A percentile compares a stretch with the other conserved stretches of the same genome.
Conservation (phyloP, 2,797 vertebrate species). For the Eulemur albifrons region DNA sequence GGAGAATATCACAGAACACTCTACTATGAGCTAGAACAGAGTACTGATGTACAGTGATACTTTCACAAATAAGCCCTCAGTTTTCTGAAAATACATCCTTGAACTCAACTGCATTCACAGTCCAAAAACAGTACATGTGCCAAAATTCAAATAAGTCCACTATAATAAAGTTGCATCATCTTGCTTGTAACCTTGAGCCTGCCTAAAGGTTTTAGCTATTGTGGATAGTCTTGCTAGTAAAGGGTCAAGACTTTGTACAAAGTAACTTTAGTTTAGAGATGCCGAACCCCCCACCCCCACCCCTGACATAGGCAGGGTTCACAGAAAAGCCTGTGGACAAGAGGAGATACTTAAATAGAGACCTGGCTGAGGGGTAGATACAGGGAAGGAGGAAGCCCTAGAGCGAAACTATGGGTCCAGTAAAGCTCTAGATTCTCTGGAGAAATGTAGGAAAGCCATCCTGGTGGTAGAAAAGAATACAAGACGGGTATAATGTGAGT, state of each 20-base stretch:
- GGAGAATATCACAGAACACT: not conserved
- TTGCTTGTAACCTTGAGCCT: not conserved
- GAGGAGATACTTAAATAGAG: not conserved
- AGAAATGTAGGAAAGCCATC: not conserved
- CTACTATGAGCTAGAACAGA: not conserved
- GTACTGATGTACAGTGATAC: not conserved
- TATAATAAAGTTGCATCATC: not conserved
- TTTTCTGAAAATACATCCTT: not conserved
- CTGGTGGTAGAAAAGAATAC: not conserved
- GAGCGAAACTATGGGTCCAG: not conserved
- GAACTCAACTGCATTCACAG: not conserved
- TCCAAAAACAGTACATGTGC: not conserved
- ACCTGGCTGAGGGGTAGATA: not conserved
- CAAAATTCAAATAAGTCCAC: not conserved
- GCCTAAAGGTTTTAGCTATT: not conserved
- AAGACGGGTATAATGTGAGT: not conserved
- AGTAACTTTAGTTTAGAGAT: not conserved
- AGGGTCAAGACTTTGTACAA: not conserved
- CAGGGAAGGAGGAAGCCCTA: not conserved
- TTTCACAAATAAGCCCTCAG: not conserved
- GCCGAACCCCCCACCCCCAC: accelerated
- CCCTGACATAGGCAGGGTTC: not conserved
- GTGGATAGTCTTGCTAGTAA: not conserved
- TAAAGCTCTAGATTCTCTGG: not conserved
- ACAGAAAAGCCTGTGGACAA: not conserved